Evolutionary conservation across 2,888 invertebrate genomes (phyloP), one percentile per base, ranked within the genome.

Genomic region (Hydropsyche betteni): DNA sequence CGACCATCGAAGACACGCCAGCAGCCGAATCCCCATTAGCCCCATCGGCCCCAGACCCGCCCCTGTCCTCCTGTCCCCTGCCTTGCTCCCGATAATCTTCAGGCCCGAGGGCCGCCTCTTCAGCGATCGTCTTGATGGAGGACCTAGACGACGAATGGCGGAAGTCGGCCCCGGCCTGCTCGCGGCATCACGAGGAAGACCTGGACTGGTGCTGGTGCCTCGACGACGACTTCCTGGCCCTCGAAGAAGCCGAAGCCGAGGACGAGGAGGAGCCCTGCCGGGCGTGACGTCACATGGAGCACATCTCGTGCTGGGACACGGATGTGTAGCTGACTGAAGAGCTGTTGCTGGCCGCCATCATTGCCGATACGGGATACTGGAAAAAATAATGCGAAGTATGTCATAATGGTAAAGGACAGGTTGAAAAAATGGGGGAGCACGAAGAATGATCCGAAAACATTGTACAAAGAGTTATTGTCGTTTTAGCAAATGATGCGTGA

Each of bases 251-350:
- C 10, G 75, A 68, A 50, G 74, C 51, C 34, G 75, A 61, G 84
- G 83, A 34, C 83, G 83, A 14, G 85, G 84, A 79, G 85, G 84
- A 4, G 84, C 87, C 86, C 80, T 86, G 85, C 79, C 88, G 85
- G 70, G 87, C 87, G 81, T 89, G 89, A 80, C 89, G 90, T 91
- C 90, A 91, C 89, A 91, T 89, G n/a, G 90, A 88, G 83, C 90
- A 90, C 84, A 91, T 87, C 83, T 91, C 91, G 80, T 91, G 91
- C 82, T 90, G 90, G 55, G 89, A 88, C 77, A 90, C 90, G 58
- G 91, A 90, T 14, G 90, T 89, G 82, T 91, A 91, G 74, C 86
- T 85, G 75, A 86, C 85, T 50, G 84, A 84, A 1, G 86, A 83
- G 33, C 85, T 84, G 75, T 82, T 81, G 74, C 85, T 84, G 58